Evolutionary conservation across 1,140 invertebrate genomes (phyloP), one percentile per base, ranked within the genome.

Genomic region (Halotydeus destructor): DNA sequence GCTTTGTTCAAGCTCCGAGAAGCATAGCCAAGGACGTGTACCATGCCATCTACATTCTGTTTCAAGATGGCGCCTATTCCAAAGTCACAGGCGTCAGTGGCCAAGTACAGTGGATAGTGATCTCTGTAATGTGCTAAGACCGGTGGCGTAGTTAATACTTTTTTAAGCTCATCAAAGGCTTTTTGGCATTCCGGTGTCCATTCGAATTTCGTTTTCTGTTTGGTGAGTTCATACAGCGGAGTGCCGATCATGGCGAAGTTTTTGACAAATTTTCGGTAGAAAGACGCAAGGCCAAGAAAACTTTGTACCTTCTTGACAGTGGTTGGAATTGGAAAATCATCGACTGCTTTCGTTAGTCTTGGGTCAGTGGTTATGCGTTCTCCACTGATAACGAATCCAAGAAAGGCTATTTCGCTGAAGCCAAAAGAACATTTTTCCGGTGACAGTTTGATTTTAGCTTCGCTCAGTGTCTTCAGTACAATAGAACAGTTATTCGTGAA

Each of bases 61-160:
- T 55, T 55, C 0, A 71, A 43, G 5, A 66, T 56, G 3, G 57
- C 58, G 0, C 65, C 63, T 3, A 69, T 49, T 24, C 44, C 43
- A 12, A 19, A 14, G 11, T 19, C 19, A 25, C 8, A 39, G 3
- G 44, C 44, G 44, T 50, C 47, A 23, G 39, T 49, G 22, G 39
- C 18, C 9, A 36, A 6, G n/a, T 42, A 12, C 14, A 36, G 22
- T 25, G 0, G 0, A 14, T 50, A 49, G 6, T 38, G 37, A 18
- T 44, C 44, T 9, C 45, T 18, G 0, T 52, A 58, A 0, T 54
- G 51, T 8, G 56, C 5, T 11, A 48, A 42, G 12, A 56, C 57
- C 5, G 48, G 46, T 30, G 48, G 32, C 5, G 18, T 14, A 12
- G 46, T 49, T 25, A 57, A 30, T 11, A 41, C 28, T 18, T 46